phyloP scores from a whole-genome alignment of 2,888 invertebrate species.

The Philonicus albiceps region DNA sequence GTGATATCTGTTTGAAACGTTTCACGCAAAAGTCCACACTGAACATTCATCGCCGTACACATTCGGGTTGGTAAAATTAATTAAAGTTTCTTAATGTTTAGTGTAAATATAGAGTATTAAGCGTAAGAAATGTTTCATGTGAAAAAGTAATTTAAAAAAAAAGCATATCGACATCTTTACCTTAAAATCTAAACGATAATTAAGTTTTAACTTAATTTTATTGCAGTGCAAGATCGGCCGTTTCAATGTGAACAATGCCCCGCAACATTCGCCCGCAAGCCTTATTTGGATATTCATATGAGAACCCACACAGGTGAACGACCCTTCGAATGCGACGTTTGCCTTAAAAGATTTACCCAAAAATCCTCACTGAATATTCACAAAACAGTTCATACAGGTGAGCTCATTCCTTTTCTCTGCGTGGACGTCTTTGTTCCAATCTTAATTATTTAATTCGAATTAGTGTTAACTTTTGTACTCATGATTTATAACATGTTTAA shows the following conservation, averaged over 20 bases:
- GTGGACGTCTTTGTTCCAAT: neutral
- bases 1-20: conserved; percentile 74
- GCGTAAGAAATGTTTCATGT: neutral
- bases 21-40: conserved; percentile 78
- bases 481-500: conserved; percentile 29
- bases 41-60: conserved; percentile 76
- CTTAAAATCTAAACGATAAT: neutral
- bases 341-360: conserved; percentile 79
- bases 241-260: conserved; percentile 68
- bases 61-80: conserved; percentile 67
- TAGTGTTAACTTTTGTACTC: neutral
- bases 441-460: neutral
- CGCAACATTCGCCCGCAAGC: conserved; percentile 68
- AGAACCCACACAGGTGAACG: conserved; percentile 59
- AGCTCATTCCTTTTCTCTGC: neutral
- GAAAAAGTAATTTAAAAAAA: neutral
- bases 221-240: conserved; percentile 51
- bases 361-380: conserved; percentile 84
- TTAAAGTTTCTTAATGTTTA: neutral
- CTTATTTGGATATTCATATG: conserved; percentile 67
- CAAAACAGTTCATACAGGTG: conserved; percentile 78
- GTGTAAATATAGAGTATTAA: neutral
- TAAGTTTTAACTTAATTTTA: neutral
- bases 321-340: conserved; percentile 55
- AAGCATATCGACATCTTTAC: neutral